Evolutionary conservation across 30 jellyfish, hydroid and myxozoan genomes (phyloP), one percentile per base, ranked within the genome.

Genomic region (Aurelia aurita): DNA sequence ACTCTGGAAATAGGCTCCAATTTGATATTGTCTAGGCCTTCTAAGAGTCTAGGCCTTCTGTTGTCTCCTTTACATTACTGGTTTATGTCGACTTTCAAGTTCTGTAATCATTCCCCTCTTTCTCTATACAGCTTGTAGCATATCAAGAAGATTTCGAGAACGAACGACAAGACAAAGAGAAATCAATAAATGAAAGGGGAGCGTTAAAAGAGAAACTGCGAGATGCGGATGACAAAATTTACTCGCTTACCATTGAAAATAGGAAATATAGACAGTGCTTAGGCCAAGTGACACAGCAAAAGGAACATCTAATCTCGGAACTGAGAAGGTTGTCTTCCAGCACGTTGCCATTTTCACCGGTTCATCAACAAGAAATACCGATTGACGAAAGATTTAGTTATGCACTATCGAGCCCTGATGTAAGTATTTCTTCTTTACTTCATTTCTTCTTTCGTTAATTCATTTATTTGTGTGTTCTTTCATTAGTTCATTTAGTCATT

Each of bases 321-420:
- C 72, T 86, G 69, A 45, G 95, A 62, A 32, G 95, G 62, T 55
- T 86, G 27, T 86, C 95, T 31, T 61, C 89, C 22, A 45, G 86
- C 69, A 43, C 86, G 9, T 64, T 86, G 57, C 95, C 95, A 0
- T 86, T 86, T 23, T 86, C 95, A 44, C 93, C 93, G 2, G 93
- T 72, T 29, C 80, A 54, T 20, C 89, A 80, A 39, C 62, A 39
- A 19, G 18, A 29, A 22, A 28, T 80, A 10, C 90, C 90, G 23
- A 51, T 34, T 21, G 71, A 45, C 18, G 78, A 63, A 2, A 44
- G 89, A 39, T 61, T 78, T 10, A 34, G 25, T 21, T 31, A 25
- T 4, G 89, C 46, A 5, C 21, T 44, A 0, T 7, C 35, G 1
- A 69, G 60, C 3, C 59, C 44, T 13, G 49, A 49, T 74, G 84